These are phyloP conservation scores for Nyctibius grandis DNA, from an alignment of 2,797 vertebrate genomes.

Conservation along the genomic window DNA sequence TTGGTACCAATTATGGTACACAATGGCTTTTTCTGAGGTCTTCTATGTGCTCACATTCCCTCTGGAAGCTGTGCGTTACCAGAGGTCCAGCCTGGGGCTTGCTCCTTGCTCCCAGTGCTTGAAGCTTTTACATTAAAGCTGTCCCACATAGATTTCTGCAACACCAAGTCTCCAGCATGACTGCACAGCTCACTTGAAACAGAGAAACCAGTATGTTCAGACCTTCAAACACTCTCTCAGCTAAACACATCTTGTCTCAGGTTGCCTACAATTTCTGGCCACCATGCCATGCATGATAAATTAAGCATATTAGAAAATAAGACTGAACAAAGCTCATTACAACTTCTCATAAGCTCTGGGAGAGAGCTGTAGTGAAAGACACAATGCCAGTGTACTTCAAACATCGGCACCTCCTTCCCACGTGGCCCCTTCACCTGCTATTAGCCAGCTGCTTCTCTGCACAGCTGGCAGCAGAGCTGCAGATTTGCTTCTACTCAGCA, in stretches of 20 bases:
- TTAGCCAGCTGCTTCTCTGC: neutral
- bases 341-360: neutral
- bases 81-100: neutral
- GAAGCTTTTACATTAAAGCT: neutral
- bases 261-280: rapidly evolving
- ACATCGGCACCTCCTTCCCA: neutral
- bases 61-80: neutral
- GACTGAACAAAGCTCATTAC: neutral
- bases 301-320: neutral
- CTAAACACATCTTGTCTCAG: neutral
- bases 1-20: neutral
- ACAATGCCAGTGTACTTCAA: neutral
- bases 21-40: neutral
- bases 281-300: neutral
- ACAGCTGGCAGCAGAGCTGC: neutral
- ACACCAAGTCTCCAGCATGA: neutral
- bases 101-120: neutral
- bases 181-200: neutral
- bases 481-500: neutral
- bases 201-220: neutral
- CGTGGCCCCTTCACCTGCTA: rapidly evolving
- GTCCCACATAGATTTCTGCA: neutral
- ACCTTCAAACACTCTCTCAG: neutral
- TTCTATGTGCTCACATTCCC: neutral
- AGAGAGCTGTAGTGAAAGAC: neutral